Evolutionary conservation across 2,888 invertebrate species (phyloP).

Genomic region (Nemoura dubitans): DNA sequence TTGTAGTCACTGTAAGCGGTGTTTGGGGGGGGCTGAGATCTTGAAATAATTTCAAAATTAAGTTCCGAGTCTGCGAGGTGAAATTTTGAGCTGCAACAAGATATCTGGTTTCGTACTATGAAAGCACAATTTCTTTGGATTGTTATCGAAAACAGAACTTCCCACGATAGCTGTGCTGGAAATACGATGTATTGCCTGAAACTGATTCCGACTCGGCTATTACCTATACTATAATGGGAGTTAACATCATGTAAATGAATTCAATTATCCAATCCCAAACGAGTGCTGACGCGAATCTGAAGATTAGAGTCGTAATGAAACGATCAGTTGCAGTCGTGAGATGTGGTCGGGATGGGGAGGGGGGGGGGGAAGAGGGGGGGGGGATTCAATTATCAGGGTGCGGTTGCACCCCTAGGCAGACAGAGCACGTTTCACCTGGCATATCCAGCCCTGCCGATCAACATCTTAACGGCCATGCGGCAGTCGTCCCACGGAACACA

Average conservation of each 20-base stretch:
- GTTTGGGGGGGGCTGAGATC: background rate
- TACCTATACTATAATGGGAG: background rate
- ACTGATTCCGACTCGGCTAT: no score
- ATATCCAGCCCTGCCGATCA: background rate
- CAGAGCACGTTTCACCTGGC: background rate
- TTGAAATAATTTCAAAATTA: background rate
- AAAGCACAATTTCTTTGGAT: no score
- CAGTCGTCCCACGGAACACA: no score
- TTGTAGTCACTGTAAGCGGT: background rate
- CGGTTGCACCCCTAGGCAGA: background rate
- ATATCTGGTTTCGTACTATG: no score
- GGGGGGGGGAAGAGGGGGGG: no score
- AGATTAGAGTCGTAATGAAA: slow-evolving; percentile 3
- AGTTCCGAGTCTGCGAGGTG: background rate
- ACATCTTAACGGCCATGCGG: no score
- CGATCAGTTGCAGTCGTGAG: slow-evolving; percentile 17
- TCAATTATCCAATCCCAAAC: background rate
- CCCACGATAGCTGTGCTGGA: no score
- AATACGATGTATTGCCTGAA: no score
- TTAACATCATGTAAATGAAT: background rate
- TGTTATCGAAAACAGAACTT: no score
- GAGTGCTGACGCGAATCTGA: background rate
- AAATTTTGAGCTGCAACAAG: background rate
- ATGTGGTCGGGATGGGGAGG: background rate
- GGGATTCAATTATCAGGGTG: background rate